These are phyloP conservation scores for Australoheros facetus DNA, from an alignment of 2,797 vertebrate genomes.

Conservation along the genomic window DNA sequence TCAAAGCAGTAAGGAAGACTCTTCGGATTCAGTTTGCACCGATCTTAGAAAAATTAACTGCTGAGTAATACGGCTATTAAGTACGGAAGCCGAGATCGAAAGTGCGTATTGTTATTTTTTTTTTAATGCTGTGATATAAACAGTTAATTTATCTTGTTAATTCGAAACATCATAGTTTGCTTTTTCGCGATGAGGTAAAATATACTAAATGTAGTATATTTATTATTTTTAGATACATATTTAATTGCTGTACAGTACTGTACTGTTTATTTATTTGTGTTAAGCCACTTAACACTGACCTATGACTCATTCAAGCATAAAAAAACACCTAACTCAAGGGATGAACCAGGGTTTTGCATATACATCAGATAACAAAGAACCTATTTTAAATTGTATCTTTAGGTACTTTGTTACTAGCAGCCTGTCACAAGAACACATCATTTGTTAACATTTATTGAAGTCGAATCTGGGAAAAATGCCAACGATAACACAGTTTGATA, in stretches of 20 bases:
- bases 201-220: no score
- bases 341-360: no score
- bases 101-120: background rate
- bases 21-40: background rate
- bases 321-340: no score
- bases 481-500: background rate
- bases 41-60: background rate
- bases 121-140: background rate
- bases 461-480: background rate
- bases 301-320: no score
- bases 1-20: slow-evolving; percentile 80
- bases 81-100: background rate
- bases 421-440: no score
- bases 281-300: no score
- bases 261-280: no score
- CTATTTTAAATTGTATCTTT: no score
- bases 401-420: background rate
- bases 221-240: no score
- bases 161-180: background rate
- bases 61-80: background rate
- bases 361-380: no score
- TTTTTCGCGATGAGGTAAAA: background rate
- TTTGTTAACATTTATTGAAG: no score
- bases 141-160: background rate
- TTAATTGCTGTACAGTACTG: no score